Evolutionary conservation across 2,888 invertebrate genomes (phyloP).

Genomic region (Patella caerulea): DNA sequence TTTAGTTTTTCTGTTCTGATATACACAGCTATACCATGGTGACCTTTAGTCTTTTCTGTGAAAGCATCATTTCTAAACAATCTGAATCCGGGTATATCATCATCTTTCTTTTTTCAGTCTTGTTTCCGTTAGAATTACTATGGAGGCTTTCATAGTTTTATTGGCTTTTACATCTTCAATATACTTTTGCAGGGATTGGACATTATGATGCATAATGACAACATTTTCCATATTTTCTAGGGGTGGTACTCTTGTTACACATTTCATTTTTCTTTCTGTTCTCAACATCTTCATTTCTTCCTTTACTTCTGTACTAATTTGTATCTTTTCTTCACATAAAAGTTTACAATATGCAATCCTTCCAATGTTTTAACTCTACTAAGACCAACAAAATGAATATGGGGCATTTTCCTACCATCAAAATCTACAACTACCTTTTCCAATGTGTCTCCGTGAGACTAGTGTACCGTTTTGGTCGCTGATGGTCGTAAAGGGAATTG

Average conservation of each 20-base stretch:
- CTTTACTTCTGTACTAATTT: slow-evolving; percentile 18
- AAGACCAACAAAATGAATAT: slow-evolving; percentile 31
- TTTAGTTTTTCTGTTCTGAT: not conserved
- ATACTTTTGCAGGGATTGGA: not conserved
- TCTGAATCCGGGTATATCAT: not conserved
- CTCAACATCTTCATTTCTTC: slow-evolving; percentile 26
- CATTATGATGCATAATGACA: not conserved
- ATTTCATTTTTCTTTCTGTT: slow-evolving; percentile 2
- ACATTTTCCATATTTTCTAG: not conserved
- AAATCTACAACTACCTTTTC: slow-evolving; percentile 23
- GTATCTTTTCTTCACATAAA: slow-evolving; percentile 21
- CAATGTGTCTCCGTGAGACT: slow-evolving; percentile 33
- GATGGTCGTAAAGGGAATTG: slow-evolving; percentile 31
- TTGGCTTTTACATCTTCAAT: not conserved
- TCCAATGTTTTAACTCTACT: slow-evolving; percentile 20
- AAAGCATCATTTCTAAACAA: not conserved
- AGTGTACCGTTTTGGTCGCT: slow-evolving; percentile 31
- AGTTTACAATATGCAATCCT: slow-evolving; percentile 24
- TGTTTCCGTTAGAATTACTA: not conserved
- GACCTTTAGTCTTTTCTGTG: not conserved
- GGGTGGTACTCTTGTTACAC: too few species aligned
- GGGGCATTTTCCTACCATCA: slow-evolving; percentile 14
- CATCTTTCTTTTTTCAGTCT: not conserved
- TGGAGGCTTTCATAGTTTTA: not conserved
- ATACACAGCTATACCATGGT: not conserved